These are phyloP conservation scores for Numenius arquata DNA, from an alignment of 2,113 vertebrate species.

Conservation along the genomic window DNA sequence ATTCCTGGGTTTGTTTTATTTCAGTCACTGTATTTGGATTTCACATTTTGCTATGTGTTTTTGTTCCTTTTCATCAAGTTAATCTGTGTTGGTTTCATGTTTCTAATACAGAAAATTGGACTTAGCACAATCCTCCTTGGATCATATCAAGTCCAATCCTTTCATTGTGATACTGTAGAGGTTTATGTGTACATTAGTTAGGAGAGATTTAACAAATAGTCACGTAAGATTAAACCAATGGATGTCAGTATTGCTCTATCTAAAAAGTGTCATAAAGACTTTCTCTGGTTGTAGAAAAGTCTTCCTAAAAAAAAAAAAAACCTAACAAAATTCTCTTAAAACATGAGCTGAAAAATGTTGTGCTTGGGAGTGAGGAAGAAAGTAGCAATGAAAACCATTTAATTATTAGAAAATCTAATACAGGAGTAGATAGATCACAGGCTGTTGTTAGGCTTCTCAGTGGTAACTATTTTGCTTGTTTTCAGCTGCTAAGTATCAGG, in stretches of 20 bases:
- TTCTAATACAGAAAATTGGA: constrained; percentile 58
- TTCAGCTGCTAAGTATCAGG: neutral
- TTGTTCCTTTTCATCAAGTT: constrained; percentile 28
- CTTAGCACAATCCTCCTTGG: constrained; percentile 49
- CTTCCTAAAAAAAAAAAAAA: neutral
- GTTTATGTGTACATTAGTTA: neutral
- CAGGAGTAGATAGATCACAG: neutral
- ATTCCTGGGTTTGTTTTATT: neutral
- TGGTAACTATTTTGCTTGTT: neutral
- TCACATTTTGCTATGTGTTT: neutral
- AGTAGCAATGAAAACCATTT: neutral
- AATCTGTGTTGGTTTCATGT: constrained; percentile 33
- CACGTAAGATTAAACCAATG: constrained; percentile 70
- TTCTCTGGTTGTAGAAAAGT: constrained; percentile 59
- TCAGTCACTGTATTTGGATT: neutral
- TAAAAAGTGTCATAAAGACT: neutral
- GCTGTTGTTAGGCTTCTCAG: neutral
- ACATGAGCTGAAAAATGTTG: neutral
- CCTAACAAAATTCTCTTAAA: neutral
- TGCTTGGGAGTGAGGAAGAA: neutral
- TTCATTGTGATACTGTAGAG: neutral
- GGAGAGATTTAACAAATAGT: constrained; percentile 3
- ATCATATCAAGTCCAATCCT: constrained; percentile 33
- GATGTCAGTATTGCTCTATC: constrained; percentile 79
- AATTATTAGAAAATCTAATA: neutral